phyloP scores from a whole-genome alignment of 2,113 vertebrate genomes.

The Varanus komodoensis region DNA sequence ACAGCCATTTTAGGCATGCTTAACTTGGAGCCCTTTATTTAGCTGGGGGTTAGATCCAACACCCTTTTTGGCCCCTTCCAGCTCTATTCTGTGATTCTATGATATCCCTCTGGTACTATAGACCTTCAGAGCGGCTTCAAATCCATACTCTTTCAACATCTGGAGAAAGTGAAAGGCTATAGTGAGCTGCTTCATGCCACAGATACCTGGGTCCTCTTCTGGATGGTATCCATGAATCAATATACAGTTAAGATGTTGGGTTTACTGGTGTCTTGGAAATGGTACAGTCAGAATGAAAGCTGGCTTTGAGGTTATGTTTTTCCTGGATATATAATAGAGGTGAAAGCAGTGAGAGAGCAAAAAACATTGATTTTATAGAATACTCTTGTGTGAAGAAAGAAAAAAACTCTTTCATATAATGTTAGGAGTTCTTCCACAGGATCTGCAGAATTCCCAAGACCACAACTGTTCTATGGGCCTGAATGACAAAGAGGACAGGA shows the following conservation, averaged over 20 bases:
- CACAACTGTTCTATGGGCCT: not conserved
- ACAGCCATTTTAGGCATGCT: too few species aligned
- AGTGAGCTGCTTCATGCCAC: not conserved
- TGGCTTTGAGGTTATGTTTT: not conserved
- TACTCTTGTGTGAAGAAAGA: not conserved
- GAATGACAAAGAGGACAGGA: not conserved
- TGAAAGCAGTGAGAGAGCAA: not conserved
- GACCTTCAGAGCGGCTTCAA: not conserved
- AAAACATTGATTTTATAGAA: not conserved
- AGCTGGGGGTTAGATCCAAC: too few species aligned
- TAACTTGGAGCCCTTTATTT: too few species aligned
- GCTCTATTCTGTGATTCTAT: too few species aligned
- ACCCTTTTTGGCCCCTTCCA: too few species aligned
- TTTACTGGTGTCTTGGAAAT: not conserved
- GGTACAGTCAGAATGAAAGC: not conserved
- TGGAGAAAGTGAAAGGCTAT: not conserved
- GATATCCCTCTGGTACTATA: not conserved
- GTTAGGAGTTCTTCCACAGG: not conserved
- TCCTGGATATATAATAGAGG: not conserved
- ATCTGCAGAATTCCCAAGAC: not conserved
- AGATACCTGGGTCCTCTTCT: not conserved
- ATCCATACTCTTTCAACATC: not conserved
- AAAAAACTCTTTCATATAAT: not conserved
- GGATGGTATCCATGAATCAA: not conserved
- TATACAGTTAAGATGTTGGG: not conserved